Base-by-base conservation (phyloP, 2,113 vertebrate species). In the Tamias sibiricus region DNA sequence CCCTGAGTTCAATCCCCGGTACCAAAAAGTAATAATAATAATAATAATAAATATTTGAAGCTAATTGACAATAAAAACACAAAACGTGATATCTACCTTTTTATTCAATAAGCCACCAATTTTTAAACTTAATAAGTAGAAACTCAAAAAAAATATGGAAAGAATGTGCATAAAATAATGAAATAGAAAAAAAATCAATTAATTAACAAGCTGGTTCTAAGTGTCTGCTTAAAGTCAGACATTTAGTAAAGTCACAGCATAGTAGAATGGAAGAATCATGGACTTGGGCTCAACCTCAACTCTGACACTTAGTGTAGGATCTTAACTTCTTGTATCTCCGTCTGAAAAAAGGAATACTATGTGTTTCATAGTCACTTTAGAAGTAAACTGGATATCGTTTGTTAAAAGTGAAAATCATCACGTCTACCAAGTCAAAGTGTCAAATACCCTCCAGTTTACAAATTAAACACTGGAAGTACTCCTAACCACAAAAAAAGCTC, bases 31-130 rank as follows among this genome's bases (percentile, higher is more conserved):
- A n/a, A n/a, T n/a, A n/a, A n/a, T n/a, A n/a, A n/a, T n/a, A n/a
- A n/a, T n/a, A 30, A 30, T 42, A 42, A 30, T 44, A 96, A 91
- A 87, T 64, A 74, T 81, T 88, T 69, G 85, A 71, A 72, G n/a
- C 14, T 84, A 83, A 95, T 79, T 32, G 30, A 83, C 76, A 89
- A 83, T 42, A 92, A 84, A 32, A 62, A 82, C 12, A 88, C 76
- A 76, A 88, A 35, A 5, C 82, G 9, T 49, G 22, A 69, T 52
- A 35, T 20, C 4, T 49, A 87, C 16, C 7, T 76, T 79, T 91
- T 42, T 26, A 81, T 71, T 93, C 14, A 81, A 87, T 76, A 93
- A 72, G 30, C 28, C n/a, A 87, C 19, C 13, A 76, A 76, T 44
- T 76, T 86, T 76, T 88, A 91, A 62, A 20, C 6, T 68, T 79